These are phyloP conservation scores for Chunga burmeisteri DNA, from an alignment of 2,113 vertebrate genomes.

Conservation along the genomic window DNA sequence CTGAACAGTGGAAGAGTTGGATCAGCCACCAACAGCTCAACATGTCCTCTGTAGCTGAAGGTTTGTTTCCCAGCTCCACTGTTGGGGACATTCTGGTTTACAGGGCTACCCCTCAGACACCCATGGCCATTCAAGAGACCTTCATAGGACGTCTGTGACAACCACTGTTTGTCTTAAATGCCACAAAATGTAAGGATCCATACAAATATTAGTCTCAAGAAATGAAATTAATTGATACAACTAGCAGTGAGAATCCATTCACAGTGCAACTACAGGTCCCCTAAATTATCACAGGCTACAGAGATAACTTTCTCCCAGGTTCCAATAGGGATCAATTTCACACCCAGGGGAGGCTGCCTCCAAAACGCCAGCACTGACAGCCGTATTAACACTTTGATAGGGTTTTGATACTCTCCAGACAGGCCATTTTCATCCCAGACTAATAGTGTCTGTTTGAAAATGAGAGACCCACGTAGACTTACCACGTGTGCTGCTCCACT, in stretches of 20 bases:
- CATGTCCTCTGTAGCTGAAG: accelerated
- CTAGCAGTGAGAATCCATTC: background rate
- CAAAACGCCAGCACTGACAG: background rate
- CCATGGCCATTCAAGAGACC: background rate
- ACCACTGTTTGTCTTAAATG: background rate
- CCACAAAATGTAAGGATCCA: background rate
- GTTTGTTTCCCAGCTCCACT: background rate
- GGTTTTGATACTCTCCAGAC: background rate
- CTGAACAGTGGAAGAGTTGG: background rate
- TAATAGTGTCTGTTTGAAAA: background rate
- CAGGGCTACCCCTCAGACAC: background rate
- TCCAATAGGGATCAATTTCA: background rate
- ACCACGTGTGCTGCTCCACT: background rate
- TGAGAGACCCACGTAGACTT: background rate
- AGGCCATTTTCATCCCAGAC: background rate
- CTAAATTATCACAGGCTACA: background rate
- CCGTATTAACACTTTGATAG: background rate
- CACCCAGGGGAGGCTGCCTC: background rate
- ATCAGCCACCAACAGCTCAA: background rate
- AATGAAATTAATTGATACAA: background rate
- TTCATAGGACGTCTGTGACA: background rate
- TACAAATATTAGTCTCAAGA: background rate
- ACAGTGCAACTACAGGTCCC: accelerated
- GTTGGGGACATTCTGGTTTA: background rate
- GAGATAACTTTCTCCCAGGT: background rate